Evolutionary conservation across 2,888 invertebrate genomes (phyloP).

Genomic region (Drosophila neonasuta): DNA sequence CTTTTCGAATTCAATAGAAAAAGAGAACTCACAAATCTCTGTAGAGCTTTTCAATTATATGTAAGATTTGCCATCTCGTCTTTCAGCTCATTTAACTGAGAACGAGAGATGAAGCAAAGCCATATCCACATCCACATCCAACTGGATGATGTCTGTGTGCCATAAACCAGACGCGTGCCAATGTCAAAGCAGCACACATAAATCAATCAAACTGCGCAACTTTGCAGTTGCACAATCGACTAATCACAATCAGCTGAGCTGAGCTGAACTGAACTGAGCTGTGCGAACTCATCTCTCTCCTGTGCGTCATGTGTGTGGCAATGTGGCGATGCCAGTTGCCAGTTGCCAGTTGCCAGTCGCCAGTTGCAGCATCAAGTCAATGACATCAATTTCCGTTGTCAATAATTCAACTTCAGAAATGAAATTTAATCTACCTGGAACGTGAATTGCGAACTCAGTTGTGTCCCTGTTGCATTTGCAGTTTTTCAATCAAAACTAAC

Average conservation of each 20-base stretch:
- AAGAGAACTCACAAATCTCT: not conserved
- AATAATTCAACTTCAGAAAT: slow-evolving; percentile 68
- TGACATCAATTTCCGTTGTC: slow-evolving; percentile 67
- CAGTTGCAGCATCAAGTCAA: slow-evolving; percentile 55
- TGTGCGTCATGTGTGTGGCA: slow-evolving; percentile 22
- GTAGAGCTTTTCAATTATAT: not conserved
- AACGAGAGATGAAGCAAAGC: slow-evolving; percentile 27
- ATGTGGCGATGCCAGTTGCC: slow-evolving; percentile 8
- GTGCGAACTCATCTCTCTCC: slow-evolving; percentile 27
- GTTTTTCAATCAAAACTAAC: slow-evolving; percentile 47
- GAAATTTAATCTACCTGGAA: slow-evolving; percentile 64
- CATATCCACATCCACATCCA: slow-evolving; percentile 1
- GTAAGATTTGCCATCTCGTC: slow-evolving; percentile 23
- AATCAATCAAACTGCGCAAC: slow-evolving; percentile 61
- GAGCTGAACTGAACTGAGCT: slow-evolving; percentile 16
- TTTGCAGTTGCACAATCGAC: slow-evolving; percentile 47
- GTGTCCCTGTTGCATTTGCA: slow-evolving; percentile 11
- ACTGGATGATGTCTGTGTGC: slow-evolving; percentile 14
- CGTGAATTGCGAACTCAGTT: not conserved
- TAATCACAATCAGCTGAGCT: slow-evolving; percentile 62
- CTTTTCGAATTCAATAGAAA: not conserved
- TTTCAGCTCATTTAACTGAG: slow-evolving; percentile 55
- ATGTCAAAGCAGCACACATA: slow-evolving; percentile 47
- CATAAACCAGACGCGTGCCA: slow-evolving; percentile 27
- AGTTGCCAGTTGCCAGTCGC: slow-evolving; percentile 36